A percentile compares a stretch with the other conserved stretches of the same genome.
Conservation (phyloP, 1,140 invertebrate genomes). For the Trypoxylus dichotomus region DNA sequence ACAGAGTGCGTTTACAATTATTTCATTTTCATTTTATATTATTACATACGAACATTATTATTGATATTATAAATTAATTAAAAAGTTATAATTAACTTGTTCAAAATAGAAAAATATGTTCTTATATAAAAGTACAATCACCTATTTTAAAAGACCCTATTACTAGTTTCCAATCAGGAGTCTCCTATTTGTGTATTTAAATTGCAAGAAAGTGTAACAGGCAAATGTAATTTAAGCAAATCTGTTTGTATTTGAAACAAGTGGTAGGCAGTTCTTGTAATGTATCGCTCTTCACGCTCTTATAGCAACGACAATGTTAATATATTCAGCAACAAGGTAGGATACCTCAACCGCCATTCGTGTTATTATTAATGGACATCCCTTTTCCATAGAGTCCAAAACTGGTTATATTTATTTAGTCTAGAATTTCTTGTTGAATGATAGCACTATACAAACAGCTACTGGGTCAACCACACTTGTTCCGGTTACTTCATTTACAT, state of each 20-base stretch:
- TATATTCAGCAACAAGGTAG: slow-evolving; percentile 15
- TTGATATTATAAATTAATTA: too few species aligned
- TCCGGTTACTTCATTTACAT: slow-evolving; percentile 24
- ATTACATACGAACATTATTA: too few species aligned
- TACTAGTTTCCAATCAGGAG: too few species aligned
- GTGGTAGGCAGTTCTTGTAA: not conserved
- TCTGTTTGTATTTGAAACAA: not conserved
- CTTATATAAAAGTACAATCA: too few species aligned
- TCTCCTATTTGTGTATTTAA: too few species aligned
- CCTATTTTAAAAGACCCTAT: too few species aligned
- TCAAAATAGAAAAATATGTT: too few species aligned
- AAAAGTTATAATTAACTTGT: too few species aligned
- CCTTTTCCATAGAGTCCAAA: slow-evolving; percentile 15
- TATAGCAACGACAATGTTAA: not conserved
- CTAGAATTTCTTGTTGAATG: slow-evolving; percentile 23
- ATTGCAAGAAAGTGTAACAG: too few species aligned
- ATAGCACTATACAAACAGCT: slow-evolving; percentile 3
- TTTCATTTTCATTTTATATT: too few species aligned
- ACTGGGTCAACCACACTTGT: slow-evolving; percentile 22
- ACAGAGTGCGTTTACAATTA: too few species aligned
- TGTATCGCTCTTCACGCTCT: not conserved
- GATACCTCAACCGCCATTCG: not conserved
- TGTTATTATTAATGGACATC: slow-evolving; percentile 24
- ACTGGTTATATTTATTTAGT: slow-evolving; percentile 23
- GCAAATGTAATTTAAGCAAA: not conserved